phyloP scores from a whole-genome alignment of 2,797 vertebrate genomes.

The Mionectes olivaceus region DNA sequence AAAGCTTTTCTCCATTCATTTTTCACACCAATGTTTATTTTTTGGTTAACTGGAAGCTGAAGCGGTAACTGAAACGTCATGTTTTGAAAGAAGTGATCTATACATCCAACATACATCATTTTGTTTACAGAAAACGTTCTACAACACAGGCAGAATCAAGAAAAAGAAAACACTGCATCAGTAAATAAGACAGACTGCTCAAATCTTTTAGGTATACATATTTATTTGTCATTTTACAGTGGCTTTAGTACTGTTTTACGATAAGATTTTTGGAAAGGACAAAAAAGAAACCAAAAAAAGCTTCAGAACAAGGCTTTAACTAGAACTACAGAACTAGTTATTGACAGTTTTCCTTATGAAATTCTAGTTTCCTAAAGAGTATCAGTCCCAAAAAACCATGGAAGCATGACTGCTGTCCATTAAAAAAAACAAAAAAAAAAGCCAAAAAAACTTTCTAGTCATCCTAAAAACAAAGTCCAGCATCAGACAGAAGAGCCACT shows the following conservation, averaged over 20 bases:
- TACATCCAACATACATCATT: not conserved
- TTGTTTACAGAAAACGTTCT: not conserved
- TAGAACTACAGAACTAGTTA: slow-evolving; percentile 29
- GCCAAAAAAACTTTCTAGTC: not conserved
- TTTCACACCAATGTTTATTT: not conserved
- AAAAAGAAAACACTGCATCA: not conserved
- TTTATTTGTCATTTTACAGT: slow-evolving; percentile 73
- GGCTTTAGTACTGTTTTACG: slow-evolving; percentile 53
- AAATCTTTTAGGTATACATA: slow-evolving; percentile 48
- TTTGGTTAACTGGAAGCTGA: not conserved
- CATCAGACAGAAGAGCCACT: slow-evolving; percentile 50
- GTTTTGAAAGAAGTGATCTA: not conserved
- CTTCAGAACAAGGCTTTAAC: slow-evolving; percentile 47
- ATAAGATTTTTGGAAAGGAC: not conserved
- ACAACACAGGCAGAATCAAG: not conserved
- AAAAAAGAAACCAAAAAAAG: not conserved
- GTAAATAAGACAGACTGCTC: slow-evolving; percentile 37
- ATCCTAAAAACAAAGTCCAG: slow-evolving; percentile 43
- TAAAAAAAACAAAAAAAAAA: not conserved
- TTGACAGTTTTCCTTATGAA: slow-evolving; percentile 32
- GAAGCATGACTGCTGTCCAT: not conserved
- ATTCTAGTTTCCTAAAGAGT: slow-evolving; percentile 30
- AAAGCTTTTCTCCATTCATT: not conserved
- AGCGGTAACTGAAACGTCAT: not conserved
- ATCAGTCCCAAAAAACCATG: not conserved